Base-by-base conservation (phyloP, 2,113 vertebrate genomes). In the Onychorhynchus coronatus region DNA sequence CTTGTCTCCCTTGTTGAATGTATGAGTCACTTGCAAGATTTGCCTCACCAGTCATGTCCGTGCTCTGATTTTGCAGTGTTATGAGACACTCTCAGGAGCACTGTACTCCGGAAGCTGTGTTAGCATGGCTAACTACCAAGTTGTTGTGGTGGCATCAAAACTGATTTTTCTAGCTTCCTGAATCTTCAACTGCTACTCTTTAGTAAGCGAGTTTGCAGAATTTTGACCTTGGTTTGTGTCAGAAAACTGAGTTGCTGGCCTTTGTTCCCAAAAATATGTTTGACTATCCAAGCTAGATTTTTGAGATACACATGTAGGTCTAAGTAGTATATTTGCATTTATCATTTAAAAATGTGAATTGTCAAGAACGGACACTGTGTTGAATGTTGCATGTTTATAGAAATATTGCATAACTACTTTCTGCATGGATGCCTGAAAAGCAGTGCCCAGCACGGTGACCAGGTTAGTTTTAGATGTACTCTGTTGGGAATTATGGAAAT, bases 261-360 rank as follows among this genome's bases (percentile, higher is more conserved):
- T 41, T 76, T 13, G n/a, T 66, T 87, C n/a, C 37, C 37, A n/a
- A 55, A 55, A 67, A n/a, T 20, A 35, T 28, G 44, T 41, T 16
- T 58, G 47, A 30, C 44, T 78, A 3, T 35, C 14, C 35, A 20
- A n/a, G 39, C 18, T 67, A 42, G 39, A 33, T 66, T 89, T 91
- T 52, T 82, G 62, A 68, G 74, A 6, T 58, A 4, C 0, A 7
- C 2, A 0, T 21, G 4, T 44, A 0, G 0, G 9, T 56, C 44
- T 42, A 8, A 39, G 12, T n/a, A 49, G 31, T 33, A 7, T 41
- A 31, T 85, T 76, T 94, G 37, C 8, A 11, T 63, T 74, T 59
- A 24, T 22, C 4, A 18, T 47, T 70, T 67, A 6, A 61, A 78
- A 46, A 39, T 1, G 2, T 39, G 39, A 28, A 15, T 61, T 47